Percentiles rank a stretch among this genome's conserved stretches.
Conservation (phyloP, 2,113 vertebrate species). For the Bombycilla garrulus region DNA sequence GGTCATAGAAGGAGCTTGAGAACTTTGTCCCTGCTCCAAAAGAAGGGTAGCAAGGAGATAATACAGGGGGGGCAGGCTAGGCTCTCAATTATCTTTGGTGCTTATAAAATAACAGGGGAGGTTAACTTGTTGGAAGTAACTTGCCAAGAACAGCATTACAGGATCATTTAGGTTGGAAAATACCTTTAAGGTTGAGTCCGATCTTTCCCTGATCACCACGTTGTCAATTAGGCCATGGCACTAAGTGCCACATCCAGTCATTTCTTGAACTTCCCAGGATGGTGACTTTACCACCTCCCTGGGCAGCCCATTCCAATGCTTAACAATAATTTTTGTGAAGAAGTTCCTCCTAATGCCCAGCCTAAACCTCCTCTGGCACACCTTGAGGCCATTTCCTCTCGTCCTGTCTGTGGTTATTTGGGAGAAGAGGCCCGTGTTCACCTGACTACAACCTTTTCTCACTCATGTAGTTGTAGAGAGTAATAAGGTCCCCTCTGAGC, state of each 20-base stretch:
- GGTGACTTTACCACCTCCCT: no score
- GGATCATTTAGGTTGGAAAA: neutral
- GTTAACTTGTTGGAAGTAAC: neutral
- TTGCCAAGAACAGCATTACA: neutral
- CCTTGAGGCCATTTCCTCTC: neutral
- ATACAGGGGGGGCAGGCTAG: neutral
- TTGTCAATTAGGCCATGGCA: neutral
- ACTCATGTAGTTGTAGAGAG: neutral
- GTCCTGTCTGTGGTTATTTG: neutral
- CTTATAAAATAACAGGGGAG: neutral
- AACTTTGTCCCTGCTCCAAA: neutral
- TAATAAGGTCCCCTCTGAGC: no score
- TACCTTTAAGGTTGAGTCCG: neutral
- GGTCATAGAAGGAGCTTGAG: neutral
- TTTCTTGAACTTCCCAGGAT: neutral
- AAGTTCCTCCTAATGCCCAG: neutral
- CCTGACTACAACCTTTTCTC: neutral
- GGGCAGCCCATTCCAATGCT: neutral
- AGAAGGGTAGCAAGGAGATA: neutral
- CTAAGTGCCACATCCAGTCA: neutral
- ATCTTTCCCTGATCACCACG: neutral
- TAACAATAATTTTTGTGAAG: neutral
- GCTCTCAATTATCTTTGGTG: neutral
- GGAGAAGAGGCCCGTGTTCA: neutral
- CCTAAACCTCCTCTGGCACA: neutral